phyloP scores from a whole-genome alignment of 2,113 vertebrate species.

The Cyprinodon tularosa region DNA sequence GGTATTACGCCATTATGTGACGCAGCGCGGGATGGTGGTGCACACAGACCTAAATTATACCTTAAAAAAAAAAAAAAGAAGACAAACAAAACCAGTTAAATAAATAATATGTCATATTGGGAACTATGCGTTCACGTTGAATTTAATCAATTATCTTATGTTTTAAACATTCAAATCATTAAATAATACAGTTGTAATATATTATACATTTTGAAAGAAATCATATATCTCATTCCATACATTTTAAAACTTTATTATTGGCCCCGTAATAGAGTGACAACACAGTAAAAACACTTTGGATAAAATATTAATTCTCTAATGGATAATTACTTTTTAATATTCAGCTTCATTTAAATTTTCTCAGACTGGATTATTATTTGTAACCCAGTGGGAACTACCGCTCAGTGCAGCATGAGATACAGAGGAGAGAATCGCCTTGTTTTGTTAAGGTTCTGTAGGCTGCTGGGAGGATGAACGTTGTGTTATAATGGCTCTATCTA shows the following conservation, averaged over 20 bases:
- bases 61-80: no score
- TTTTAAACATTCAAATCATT: no score
- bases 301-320: neutral
- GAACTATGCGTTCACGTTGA: no score
- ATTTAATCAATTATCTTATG: no score
- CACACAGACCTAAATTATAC: neutral
- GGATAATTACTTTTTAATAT: neutral
- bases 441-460: neutral
- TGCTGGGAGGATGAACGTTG: neutral
- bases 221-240: neutral
- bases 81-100: neutral
- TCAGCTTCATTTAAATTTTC: neutral
- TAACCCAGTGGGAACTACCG: neutral
- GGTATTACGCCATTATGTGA: neutral
- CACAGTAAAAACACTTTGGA: neutral
- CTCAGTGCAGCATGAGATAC: slow-evolving; percentile 3
- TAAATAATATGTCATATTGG: neutral
- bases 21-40: neutral
- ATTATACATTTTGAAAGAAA: neutral
- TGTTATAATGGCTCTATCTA: slow-evolving; percentile 27
- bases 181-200: neutral
- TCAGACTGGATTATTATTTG: neutral
- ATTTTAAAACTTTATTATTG: neutral
- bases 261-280: neutral
- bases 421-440: neutral